Percentiles rank a stretch among this genome's conserved stretches.
These are phyloP conservation scores for Lophura nycthemera DNA, from an alignment of 2,113 vertebrate genomes.

Conservation along the genomic window DNA sequence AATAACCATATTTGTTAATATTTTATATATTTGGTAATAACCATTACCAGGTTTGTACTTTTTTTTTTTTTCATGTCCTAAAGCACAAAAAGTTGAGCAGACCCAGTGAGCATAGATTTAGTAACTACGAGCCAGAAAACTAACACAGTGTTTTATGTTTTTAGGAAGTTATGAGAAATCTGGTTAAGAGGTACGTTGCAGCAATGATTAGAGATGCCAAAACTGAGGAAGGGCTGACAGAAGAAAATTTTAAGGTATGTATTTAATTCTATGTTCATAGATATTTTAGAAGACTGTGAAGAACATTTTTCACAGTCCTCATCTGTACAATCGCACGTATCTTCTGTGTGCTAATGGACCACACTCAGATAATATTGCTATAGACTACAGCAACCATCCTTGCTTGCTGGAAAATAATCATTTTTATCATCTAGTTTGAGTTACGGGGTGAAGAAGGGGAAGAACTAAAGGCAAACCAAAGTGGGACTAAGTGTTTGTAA, in stretches of 20 bases:
- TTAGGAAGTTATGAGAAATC: constrained; percentile 93
- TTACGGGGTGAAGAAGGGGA: background rate
- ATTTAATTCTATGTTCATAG: background rate
- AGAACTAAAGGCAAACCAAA: background rate
- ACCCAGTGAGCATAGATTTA: background rate
- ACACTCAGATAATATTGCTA: background rate
- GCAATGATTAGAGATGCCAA: constrained; percentile 98
- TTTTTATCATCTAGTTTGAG: background rate
- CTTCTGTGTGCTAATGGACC: background rate
- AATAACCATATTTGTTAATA: background rate
- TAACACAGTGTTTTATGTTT: constrained; percentile 30
- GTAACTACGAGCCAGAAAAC: background rate
- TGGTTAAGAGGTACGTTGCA: constrained; percentile 96
- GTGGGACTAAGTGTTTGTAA: background rate
- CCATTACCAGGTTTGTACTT: background rate
- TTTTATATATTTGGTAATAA: no score
- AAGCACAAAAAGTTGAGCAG: background rate
- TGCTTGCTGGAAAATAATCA: background rate
- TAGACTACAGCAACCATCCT: background rate
- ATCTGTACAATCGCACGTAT: background rate
- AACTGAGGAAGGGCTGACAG: constrained; percentile 93
- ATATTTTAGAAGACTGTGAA: background rate
- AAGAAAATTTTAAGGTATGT: constrained; percentile 97
- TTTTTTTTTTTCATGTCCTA: background rate
- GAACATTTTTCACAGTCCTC: background rate